Percentiles rank a stretch among this genome's conserved stretches.
Conservation (phyloP, 2,797 vertebrate genomes). For the Diceros bicornis region DNA sequence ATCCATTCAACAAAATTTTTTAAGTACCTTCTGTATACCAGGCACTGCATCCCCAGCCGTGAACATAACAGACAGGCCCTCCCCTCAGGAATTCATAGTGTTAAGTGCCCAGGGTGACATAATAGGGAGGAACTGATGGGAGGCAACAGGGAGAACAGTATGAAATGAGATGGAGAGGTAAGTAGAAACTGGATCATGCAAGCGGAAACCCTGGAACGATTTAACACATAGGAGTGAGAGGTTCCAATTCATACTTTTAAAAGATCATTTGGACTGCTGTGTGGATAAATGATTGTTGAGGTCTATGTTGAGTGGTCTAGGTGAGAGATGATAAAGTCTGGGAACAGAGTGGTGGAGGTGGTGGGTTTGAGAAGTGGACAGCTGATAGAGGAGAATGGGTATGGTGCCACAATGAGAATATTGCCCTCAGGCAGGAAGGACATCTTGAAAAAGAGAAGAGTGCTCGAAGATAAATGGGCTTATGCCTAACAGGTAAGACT, state of each 20-base stretch:
- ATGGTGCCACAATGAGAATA: background rate
- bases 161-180: background rate
- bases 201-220: background rate
- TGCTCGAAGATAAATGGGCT: background rate
- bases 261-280: background rate
- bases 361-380: background rate
- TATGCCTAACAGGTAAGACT: background rate
- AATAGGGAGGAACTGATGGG: background rate
- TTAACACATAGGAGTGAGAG: background rate
- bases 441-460: background rate
- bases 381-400: background rate
- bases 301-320: background rate
- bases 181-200: background rate
- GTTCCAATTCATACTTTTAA: background rate
- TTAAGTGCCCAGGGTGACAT: background rate
- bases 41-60: no score
- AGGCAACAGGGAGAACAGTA: background rate
- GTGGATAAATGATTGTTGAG: no score
- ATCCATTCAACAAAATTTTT: background rate
- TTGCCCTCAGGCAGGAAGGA: background rate
- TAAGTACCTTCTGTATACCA: background rate
- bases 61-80: background rate
- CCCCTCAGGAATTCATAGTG: background rate
- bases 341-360: background rate
- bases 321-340: background rate